Conservation (phyloP, 2,113 vertebrate species). For the Grallaria varia region DNA sequence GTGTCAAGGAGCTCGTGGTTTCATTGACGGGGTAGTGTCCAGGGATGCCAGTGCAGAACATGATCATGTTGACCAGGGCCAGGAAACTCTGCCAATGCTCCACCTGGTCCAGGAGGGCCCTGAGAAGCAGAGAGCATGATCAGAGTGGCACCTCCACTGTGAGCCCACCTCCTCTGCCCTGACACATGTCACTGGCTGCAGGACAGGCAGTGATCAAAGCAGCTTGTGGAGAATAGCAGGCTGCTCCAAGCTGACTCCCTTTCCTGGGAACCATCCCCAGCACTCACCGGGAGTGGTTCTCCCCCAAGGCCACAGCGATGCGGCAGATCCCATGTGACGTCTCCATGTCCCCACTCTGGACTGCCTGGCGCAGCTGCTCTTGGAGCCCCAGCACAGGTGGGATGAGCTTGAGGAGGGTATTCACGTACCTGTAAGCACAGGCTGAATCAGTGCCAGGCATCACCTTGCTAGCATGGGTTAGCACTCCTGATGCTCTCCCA, state of each 20-base stretch:
- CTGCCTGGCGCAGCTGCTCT: constrained; percentile 92
- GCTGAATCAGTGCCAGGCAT: neutral
- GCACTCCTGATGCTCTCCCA: neutral
- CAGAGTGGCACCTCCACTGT: neutral
- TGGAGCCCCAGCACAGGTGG: constrained; percentile 92
- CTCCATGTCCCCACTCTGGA: constrained; percentile 98
- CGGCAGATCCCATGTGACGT: constrained; percentile 96
- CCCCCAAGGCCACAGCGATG: constrained; percentile 91
- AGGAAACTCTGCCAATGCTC: constrained; percentile 98
- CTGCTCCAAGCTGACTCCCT: neutral
- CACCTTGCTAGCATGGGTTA: neutral
- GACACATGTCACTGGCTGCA: neutral
- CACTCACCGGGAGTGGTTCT: constrained; percentile 93
- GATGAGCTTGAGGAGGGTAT: constrained; percentile 95
- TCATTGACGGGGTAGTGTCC: constrained; percentile 98
- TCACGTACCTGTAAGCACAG: constrained; percentile 86
- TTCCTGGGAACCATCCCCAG: neutral
- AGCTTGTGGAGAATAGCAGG: neutral
- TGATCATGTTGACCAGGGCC: constrained; percentile 99
- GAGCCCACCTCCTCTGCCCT: neutral
- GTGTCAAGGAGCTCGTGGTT: constrained; percentile 97
- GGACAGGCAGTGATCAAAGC: neutral
- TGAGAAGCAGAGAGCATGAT: constrained; percentile 28
- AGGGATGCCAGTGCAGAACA: constrained; percentile 98
- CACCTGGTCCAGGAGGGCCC: constrained; percentile 94